Base-by-base conservation (phyloP, 2,797 vertebrate genomes). In the Notolabrus celidotus region DNA sequence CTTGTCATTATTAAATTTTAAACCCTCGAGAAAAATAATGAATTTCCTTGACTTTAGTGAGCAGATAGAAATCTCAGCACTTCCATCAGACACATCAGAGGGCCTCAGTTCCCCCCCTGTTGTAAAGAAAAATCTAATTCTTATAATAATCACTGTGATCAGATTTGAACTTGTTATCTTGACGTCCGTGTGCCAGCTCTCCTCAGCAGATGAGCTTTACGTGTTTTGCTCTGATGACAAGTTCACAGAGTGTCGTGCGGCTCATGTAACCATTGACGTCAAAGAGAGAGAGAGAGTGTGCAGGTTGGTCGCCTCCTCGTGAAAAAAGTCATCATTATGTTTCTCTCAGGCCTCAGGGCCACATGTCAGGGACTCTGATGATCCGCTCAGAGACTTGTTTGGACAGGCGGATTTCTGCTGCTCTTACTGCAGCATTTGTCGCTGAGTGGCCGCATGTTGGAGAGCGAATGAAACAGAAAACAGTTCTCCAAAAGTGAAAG, bases 361-460 rank as follows among this genome's bases (percentile, higher is more conserved):
- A 23, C 55, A 43, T 61, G 80, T 79, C 77, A 64, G 43, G 57
- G 27, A 33, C 33, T 59, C 22, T 15, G 68, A 61, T 17, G 70
- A 74, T 29, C 38, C 39, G 10, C 54, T 57, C 62, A 22, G 39
- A 71, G 54, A 75, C 42, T 16, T 3, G 22, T 71, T 81, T 11
- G 38, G 76, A 80, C 83, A 72, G 56, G 20, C 8, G 4, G 45
- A 43, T 47, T 64, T 74, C 61, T 71, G 73, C 69, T 59, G 55
- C 38, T 72, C 79, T 56, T 53, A 69, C 62, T 67, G 82, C 66
- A 82, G 60, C 71, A 56, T 54, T 72, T 74, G 65, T 45, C 17
- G 7, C 46, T n/a, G 45, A 77, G 8, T 4, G 5, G 58, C 56
- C 43, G 55, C 67, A 52, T 34, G 54, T 39, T 71, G 23, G 41